A percentile compares a stretch with the other conserved stretches of the same genome.
These are phyloP conservation scores for Chloroceryle aenea DNA, from an alignment of 2,113 vertebrate species.

Conservation along the genomic window DNA sequence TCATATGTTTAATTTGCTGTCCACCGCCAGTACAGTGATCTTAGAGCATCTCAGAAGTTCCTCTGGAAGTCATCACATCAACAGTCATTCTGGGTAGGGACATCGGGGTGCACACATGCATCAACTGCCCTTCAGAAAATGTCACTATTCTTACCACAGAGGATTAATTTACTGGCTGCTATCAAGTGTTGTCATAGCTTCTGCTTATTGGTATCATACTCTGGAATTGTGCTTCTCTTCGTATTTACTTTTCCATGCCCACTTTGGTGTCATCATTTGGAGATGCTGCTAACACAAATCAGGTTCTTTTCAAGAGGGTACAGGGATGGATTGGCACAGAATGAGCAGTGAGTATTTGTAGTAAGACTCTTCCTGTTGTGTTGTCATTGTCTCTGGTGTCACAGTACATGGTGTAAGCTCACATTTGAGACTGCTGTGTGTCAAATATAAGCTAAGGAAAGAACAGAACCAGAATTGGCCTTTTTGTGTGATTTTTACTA, in stretches of 20 bases:
- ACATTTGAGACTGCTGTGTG: background rate
- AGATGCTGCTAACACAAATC: background rate
- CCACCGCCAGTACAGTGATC: background rate
- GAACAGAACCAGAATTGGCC: background rate
- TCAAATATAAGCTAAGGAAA: background rate
- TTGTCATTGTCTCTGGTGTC: background rate
- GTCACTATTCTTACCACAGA: background rate
- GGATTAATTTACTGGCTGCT: background rate
- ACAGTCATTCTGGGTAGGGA: background rate
- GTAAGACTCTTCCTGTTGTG: background rate
- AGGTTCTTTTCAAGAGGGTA: background rate
- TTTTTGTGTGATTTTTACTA: background rate
- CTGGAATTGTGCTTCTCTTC: background rate
- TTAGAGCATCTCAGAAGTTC: background rate
- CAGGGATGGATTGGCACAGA: background rate
- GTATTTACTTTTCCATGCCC: background rate
- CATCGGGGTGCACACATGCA: background rate
- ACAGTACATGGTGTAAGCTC: background rate
- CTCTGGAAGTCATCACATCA: background rate
- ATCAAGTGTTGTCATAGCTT: background rate
- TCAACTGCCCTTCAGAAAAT: conserved; percentile 13
- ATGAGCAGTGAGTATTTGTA: background rate
- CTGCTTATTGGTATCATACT: background rate
- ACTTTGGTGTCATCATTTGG: background rate
- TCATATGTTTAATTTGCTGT: conserved; percentile 9